Evolutionary conservation across 2,888 invertebrate species (phyloP).

Genomic region (Pomacea canaliculata): DNA sequence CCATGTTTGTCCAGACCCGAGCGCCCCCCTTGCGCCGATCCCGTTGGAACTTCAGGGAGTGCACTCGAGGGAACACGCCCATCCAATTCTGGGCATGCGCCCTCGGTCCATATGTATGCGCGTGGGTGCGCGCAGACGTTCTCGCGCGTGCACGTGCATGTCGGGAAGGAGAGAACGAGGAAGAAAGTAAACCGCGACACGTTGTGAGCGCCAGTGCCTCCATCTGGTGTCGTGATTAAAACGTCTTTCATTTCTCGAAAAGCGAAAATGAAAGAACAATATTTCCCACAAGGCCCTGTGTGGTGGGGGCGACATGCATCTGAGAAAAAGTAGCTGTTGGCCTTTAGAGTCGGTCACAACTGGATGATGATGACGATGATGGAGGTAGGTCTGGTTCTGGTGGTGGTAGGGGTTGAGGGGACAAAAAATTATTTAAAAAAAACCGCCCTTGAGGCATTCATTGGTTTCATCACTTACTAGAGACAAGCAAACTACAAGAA

Average conservation of each 20-base stretch:
- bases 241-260: neutral
- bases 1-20: conserved; percentile 25
- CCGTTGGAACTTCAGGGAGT: conserved; percentile 18
- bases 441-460: too few species aligned
- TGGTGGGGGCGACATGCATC: neutral
- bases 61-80: conserved; percentile 22
- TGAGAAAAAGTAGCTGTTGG: neutral
- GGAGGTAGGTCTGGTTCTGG: neutral
- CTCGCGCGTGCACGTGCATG: conserved; percentile 36
- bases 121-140: conserved; percentile 28
- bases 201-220: conserved; percentile 1
- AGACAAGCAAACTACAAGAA: too few species aligned
- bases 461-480: too few species aligned
- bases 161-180: conserved; percentile 18
- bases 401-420: neutral
- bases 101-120: conserved; percentile 31
- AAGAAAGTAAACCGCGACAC: conserved; percentile 23
- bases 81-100: conserved; percentile 23
- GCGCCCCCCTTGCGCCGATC: conserved; percentile 12
- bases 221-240: conserved; percentile 30
- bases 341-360: neutral
- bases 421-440: too few species aligned
- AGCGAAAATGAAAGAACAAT: conserved; percentile 19
- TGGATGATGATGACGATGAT: neutral
- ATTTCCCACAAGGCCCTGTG: neutral